These are phyloP conservation scores for Leptinotarsa lineolata DNA, from an alignment of 1,140 invertebrate genomes.

Conservation along the genomic window DNA sequence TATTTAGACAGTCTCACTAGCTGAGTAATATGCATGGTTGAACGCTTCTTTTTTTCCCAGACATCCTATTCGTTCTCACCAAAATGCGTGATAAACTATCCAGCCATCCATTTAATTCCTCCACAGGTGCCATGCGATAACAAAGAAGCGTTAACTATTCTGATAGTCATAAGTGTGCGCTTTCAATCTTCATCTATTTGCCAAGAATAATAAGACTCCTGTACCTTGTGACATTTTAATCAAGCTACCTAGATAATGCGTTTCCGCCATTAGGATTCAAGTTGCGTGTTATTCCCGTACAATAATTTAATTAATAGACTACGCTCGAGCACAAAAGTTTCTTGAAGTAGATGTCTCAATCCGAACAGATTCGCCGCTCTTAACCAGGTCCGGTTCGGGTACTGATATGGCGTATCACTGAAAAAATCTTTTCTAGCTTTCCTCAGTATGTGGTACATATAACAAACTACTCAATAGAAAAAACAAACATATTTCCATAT, in stretches of 20 bases:
- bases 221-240: conserved; percentile 6
- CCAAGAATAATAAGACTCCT: neutral
- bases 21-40: no score
- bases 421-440: no score
- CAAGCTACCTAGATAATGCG: neutral
- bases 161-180: neutral
- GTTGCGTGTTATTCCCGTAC: neutral
- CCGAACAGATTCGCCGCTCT: neutral
- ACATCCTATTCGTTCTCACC: no score
- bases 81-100: neutral
- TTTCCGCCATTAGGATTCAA: conserved; percentile 2
- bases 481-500: no score
- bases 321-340: neutral
- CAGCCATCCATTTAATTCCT: neutral
- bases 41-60: no score
- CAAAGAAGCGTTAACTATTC: neutral
- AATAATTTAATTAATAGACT: conserved; percentile 4
- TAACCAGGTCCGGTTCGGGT: no score
- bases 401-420: no score
- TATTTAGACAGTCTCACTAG: no score
- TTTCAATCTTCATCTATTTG: conserved; percentile 1
- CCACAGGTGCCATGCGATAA: neutral
- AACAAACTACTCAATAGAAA: no score
- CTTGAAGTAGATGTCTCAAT: neutral
- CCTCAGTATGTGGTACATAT: no score